Evolutionary conservation across 1,140 invertebrate genomes (phyloP).

Genomic region (Proctacanthus coquilletti): DNA sequence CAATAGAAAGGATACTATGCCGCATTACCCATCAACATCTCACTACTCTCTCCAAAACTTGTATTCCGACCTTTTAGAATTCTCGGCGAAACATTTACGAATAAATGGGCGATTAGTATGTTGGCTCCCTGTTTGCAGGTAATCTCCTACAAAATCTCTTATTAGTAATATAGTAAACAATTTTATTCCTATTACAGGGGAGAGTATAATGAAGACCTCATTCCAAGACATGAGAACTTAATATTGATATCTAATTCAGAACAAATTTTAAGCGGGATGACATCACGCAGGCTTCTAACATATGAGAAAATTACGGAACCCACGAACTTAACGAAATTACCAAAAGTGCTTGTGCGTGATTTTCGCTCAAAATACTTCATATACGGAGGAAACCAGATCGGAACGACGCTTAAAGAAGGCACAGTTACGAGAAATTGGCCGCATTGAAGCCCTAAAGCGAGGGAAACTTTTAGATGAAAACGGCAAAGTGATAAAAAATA

Average conservation of each 20-base stretch:
- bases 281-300: slow-evolving; percentile 69
- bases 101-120: slow-evolving; percentile 68
- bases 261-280: slow-evolving; percentile 61
- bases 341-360: slow-evolving; percentile 11
- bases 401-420: slow-evolving; percentile 32
- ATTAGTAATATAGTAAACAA: slow-evolving; percentile 5
- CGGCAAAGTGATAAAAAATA: slow-evolving; percentile 16
- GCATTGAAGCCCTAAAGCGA: slow-evolving; percentile 17
- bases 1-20: slow-evolving; percentile 14
- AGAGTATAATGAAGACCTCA: slow-evolving; percentile 53
- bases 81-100: slow-evolving; percentile 60
- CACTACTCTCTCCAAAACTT: slow-evolving; percentile 68
- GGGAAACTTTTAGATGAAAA: slow-evolving; percentile 17
- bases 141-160: slow-evolving; percentile 11
- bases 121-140: slow-evolving; percentile 83
- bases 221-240: slow-evolving; percentile 70
- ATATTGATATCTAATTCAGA: slow-evolving; percentile 67
- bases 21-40: slow-evolving; percentile 60
- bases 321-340: slow-evolving; percentile 4
- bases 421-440: slow-evolving; percentile 16
- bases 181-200: slow-evolving; percentile 37
- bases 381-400: slow-evolving; percentile 38
- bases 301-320: slow-evolving; percentile 61
- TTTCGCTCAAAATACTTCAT: slow-evolving; percentile 42
- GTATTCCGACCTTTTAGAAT: slow-evolving; percentile 66